Evolutionary conservation across 1,140 invertebrate species (phyloP), one percentile per base, ranked within the genome.

Genomic region (Lepeophtheirus salmonis): DNA sequence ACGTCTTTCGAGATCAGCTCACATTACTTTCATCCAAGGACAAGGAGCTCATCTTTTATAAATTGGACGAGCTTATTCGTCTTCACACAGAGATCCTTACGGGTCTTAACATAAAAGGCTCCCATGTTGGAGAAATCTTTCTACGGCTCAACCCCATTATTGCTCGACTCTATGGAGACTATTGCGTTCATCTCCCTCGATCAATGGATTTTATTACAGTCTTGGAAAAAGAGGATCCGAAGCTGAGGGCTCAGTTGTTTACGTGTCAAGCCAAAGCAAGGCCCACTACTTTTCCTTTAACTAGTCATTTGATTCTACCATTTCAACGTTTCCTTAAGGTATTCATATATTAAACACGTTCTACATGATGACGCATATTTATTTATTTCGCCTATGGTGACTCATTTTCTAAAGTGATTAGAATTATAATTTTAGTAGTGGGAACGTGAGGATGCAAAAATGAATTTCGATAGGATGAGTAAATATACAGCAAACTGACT

Each of bases 291-390:
- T 61, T 61, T 55, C 59, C 59, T 16, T 50, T 61, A 2, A 23
- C 17, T 26, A 50, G 48, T 61, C 59, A 61, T 61, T 24, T 61
- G 20, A 48, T 61, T 21, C 54, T 61, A 20, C 59, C 59, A 14
- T 61, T 61, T 25, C 59, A 61, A 53, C 16, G 59, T 12, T 50
- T 61, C 49, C 59, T 61, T 20, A 61, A 61, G 53, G 50, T 52
- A 52, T 6, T 4, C 16, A 52, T 6, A 52, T 10, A 18, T 52
- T n/a, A n/a, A n/a, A n/a, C n/a, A n/a, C n/a, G n/a, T n/a, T n/a
- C n/a, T n/a, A n/a, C n/a, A n/a, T n/a, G n/a, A n/a, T n/a, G n/a
- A n/a, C n/a, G n/a, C n/a, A n/a, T n/a, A n/a, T n/a, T n/a, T n/a
- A n/a, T n/a, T n/a, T n/a, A n/a, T n/a, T n/a, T n/a, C n/a, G n/a